phyloP scores from a whole-genome alignment of 2,888 invertebrate genomes.

The Ochlodes sylvanus region DNA sequence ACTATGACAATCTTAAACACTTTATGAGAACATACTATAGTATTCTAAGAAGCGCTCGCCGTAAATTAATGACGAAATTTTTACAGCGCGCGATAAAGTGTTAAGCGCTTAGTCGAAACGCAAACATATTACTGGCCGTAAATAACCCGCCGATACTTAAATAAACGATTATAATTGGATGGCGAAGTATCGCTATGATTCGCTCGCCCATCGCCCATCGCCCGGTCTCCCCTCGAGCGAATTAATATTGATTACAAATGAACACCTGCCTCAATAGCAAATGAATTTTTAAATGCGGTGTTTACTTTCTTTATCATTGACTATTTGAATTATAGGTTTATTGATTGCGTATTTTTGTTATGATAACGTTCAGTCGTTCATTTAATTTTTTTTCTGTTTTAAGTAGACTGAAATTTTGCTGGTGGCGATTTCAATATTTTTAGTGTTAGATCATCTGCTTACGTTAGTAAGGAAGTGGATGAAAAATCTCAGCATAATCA shows the following conservation, averaged over 20 bases:
- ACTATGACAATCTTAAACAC: no score
- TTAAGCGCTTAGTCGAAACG: constrained; percentile 3
- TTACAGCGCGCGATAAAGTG: constrained; percentile 9
- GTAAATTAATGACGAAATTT: constrained; percentile 10
- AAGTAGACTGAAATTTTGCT: no score
- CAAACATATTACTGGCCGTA: constrained; percentile 23
- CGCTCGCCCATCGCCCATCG: constrained; percentile 14
- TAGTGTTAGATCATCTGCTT: no score
- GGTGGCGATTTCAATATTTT: no score
- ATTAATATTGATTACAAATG: constrained; percentile 28
- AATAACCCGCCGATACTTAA: constrained; percentile 26
- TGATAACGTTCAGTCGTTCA: no score
- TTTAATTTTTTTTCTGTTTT: no score
- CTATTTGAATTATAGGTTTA: no score
- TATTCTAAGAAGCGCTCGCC: neutral
- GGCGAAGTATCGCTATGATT: constrained; percentile 23
- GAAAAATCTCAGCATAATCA: no score
- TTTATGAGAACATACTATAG: no score
- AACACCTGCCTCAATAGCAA: neutral
- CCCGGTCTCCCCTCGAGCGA: constrained; percentile 19
- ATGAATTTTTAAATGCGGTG: constrained; percentile 7
- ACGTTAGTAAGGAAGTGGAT: no score
- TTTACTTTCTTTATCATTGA: no score
- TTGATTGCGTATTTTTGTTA: no score
- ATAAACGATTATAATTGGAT: constrained; percentile 33